These are phyloP conservation scores for Macaria liturata DNA, from an alignment of 2,888 invertebrate genomes.

Conservation along the genomic window DNA sequence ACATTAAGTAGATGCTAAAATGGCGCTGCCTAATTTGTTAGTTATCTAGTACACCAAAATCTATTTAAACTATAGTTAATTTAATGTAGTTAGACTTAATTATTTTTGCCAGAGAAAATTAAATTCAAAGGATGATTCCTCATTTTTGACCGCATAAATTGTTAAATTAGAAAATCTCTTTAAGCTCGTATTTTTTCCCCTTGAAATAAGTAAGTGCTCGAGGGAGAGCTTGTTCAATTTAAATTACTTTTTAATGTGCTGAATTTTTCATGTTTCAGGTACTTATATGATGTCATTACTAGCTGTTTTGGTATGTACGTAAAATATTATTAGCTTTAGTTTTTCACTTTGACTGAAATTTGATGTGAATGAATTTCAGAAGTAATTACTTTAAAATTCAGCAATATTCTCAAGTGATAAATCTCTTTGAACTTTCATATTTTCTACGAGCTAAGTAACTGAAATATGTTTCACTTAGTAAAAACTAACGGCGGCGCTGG, in stretches of 20 bases:
- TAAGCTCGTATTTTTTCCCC: slow-evolving; percentile 33
- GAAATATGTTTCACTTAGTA: slow-evolving; percentile 24
- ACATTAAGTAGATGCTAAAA: no score
- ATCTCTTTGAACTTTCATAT: no score
- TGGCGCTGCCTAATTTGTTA: no score
- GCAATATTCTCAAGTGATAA: no score
- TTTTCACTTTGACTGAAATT: no score
- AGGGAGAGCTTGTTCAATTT: slow-evolving; percentile 22
- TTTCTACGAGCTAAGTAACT: background rate
- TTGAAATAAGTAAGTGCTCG: slow-evolving; percentile 35
- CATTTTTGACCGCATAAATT: slow-evolving; percentile 28
- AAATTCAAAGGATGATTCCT: slow-evolving; percentile 17
- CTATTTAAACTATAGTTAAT: no score
- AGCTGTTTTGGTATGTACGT: slow-evolving; percentile 13
- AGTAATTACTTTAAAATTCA: no score
- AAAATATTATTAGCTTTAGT: background rate
- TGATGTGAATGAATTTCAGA: no score
- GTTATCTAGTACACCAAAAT: no score
- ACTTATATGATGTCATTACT: slow-evolving; percentile 3
- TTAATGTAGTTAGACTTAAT: no score
- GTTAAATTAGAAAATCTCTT: slow-evolving; percentile 33
- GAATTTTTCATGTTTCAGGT: slow-evolving; percentile 22
- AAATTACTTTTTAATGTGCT: slow-evolving; percentile 27
- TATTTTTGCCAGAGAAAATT: background rate
- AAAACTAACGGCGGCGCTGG: background rate